Base-by-base conservation (phyloP, 2,113 vertebrate species). In the Trogon melanurus region DNA sequence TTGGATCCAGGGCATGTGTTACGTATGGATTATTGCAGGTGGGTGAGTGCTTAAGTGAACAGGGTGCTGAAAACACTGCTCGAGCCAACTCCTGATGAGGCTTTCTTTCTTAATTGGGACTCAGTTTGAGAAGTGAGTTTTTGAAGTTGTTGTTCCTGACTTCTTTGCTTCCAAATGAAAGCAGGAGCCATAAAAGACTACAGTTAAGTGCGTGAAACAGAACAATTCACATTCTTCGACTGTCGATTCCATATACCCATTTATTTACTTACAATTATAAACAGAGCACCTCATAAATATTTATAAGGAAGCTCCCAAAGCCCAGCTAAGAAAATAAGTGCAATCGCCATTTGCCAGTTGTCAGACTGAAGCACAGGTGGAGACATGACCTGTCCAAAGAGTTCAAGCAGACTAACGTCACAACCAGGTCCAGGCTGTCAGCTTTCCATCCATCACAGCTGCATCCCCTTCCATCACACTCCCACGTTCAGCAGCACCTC, bases 281-380 rank as follows among this genome's bases (percentile, higher is more conserved):
- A 80, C 76, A 84, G 22, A 92, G 38, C 20, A 29, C n/a, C 34
- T 74, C 29, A 91, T 92, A 60, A 91, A 96, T 95, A 94, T 95
- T 94, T 73, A 92, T 86, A 26, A 64, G 36, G 75, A 96, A n/a
- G 50, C 85, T 91, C 64, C 69, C 21, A 62, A 85, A 88, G 83
- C 86, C 79, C 82, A 89, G 65, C 79, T 94, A 86, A 84, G 88
- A 96, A 95, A 94, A 88, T 85, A 72, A 85, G 57, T 84, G 50
- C 79, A 79, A 75, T 85, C 83, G 80, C 73, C 72, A 54, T 29
- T 78, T 84, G 51, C 56, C 60, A 92, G 50, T 38, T 58, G 85
- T 83, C 83, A 58, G 16, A 54, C 21, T 92, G 82, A 73, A 72
- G 83, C 62, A 48, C 54, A 60, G 30, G 44, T 16, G 16, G 56